Percentiles rank a stretch among this genome's conserved stretches.
phyloP scores from a whole-genome alignment of 2,888 invertebrate species.

The Agapostemon virescens region DNA sequence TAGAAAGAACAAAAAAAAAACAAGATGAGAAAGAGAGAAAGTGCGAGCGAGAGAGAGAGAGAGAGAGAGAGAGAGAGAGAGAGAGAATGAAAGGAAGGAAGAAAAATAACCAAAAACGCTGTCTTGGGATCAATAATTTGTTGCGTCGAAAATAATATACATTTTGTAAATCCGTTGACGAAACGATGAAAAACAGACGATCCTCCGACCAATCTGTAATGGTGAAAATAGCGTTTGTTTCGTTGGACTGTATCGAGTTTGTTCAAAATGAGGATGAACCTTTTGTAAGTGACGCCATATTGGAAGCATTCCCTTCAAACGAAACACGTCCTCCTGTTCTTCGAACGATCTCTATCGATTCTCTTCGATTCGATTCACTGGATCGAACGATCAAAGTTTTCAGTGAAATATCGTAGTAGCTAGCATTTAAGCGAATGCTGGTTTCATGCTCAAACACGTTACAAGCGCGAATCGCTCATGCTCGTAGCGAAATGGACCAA shows the following conservation, averaged over 20 bases:
- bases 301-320: not conserved
- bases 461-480: conserved; percentile 10
- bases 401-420: not conserved
- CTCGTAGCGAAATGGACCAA: conserved; percentile 17
- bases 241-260: not conserved
- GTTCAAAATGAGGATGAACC: conserved; percentile 9
- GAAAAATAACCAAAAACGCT: conserved; percentile 49
- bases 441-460: conserved; percentile 13
- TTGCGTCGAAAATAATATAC: conserved; percentile 41
- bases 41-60: not conserved
- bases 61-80: not conserved
- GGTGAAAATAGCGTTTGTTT: not conserved
- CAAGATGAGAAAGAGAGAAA: not conserved
- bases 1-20: conserved; percentile 28
- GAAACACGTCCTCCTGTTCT: conserved; percentile 3
- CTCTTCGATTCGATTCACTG: not conserved
- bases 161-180: conserved; percentile 20
- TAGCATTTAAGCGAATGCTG: not conserved
- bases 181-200: not conserved
- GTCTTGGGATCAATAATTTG: conserved; percentile 68
- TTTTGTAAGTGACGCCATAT: not conserved
- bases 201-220: not conserved
- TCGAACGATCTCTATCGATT: not conserved
- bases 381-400: not conserved
- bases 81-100: not conserved